Base-by-base conservation (phyloP, 1,140 invertebrate species). In the Saccostrea glomerata region DNA sequence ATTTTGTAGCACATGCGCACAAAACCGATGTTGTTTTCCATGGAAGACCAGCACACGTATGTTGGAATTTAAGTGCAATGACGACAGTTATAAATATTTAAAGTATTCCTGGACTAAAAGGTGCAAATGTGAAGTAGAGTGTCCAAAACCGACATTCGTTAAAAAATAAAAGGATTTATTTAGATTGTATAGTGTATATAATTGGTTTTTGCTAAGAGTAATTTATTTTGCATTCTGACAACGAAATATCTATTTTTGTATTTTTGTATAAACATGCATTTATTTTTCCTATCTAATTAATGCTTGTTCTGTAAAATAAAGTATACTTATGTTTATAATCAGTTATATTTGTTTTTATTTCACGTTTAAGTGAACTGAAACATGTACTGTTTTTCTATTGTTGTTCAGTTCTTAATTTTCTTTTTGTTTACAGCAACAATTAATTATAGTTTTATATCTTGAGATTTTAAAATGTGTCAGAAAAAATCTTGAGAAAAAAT, bases 1-100 rank as follows among this genome's bases (percentile, higher is more conserved):
- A 92, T 96, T 96, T 87, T 97, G 97, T 91, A 96, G 96, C 36
- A 94, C 93, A 63, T 97, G 96, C 92, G 91, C 94, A 13, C 89
- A 93, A n/a, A 95, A 95, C 20, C 95, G 95, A 84, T 96, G 96
- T 90, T 97, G 97, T 93, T 93, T 94, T 84, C 96, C 97, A 12
- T 94, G 95, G 86, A 94, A 96, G 25, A 96, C 96, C 77, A 96
- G 96, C 70, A 97, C 96, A 30, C 95, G 96, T 60, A 95, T 96
- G 90, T 96, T 96, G 66, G 94, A 94, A 73, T 95, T 95, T 89
- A 82, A 90, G 23, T 95, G 94, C 30, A 91, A 89, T n/a, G 70
- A 77, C 70, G 91, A 92, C 30, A 85, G 84, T 30, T 63, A 90
- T 17, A 89, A 91, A 56, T 90, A 85, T 58, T 86, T 92, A 56